Evolutionary conservation across 2,888 invertebrate species (phyloP).

Genomic region (Notodonta ziczac): DNA sequence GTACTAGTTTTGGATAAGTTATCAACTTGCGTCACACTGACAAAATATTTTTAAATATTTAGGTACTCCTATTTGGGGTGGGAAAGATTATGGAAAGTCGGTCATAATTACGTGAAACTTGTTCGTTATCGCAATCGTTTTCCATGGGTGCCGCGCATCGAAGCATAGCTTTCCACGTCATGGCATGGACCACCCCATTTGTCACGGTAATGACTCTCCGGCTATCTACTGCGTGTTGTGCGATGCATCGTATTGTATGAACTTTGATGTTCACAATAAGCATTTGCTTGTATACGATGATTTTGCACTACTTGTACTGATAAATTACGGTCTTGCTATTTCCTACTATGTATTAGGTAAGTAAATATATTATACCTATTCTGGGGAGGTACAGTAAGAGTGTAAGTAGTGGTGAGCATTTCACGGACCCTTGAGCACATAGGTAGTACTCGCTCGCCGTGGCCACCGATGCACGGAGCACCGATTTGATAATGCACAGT

Average conservation of each 20-base stretch:
- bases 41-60: constrained; percentile 9
- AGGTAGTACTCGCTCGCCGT: constrained; percentile 57
- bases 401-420: constrained; percentile 50
- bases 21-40: constrained; percentile 76
- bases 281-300: constrained; percentile 19
- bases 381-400: constrained; percentile 39
- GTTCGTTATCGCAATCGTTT: constrained; percentile 61
- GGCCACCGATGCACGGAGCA: constrained; percentile 65
- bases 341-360: constrained; percentile 21
- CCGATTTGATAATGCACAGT: constrained; percentile 71
- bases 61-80: constrained; percentile 8
- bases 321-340: constrained; percentile 24
- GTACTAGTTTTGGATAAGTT: constrained; percentile 76
- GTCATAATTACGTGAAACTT: constrained; percentile 51
- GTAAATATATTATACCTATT: constrained; percentile 10
- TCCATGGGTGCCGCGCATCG: constrained; percentile 66
- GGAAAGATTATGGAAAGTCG: constrained; percentile 42
- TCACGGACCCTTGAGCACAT: constrained; percentile 73
- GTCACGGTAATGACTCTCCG: constrained; percentile 72
- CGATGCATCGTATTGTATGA: constrained; percentile 26
- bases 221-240: constrained; percentile 22
- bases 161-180: constrained; percentile 72
- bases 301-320: no score
- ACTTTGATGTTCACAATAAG: constrained; percentile 24
- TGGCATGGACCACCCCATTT: constrained; percentile 80